These are phyloP conservation scores for Phacellophora camtschatica DNA, from an alignment of 30 jellyfish, hydroid and myxozoan genomes.

Conservation along the genomic window DNA sequence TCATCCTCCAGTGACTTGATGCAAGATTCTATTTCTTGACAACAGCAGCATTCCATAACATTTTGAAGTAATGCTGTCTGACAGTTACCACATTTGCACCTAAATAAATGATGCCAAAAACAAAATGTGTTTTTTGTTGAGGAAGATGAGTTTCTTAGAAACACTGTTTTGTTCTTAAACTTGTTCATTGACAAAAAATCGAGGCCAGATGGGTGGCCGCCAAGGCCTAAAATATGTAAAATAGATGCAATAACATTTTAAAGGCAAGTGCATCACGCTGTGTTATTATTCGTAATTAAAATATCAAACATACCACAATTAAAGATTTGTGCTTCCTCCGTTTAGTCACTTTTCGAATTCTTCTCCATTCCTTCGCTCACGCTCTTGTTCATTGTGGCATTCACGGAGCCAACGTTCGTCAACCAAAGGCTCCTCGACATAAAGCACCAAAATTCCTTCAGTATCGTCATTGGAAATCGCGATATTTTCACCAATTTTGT, in stretches of 20 bases:
- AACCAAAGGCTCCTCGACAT: not conserved
- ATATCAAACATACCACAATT: not conserved
- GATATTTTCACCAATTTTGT: too few relatives aligned
- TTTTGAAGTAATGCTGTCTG: not conserved
- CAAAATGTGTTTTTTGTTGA: not conserved
- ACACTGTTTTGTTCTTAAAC: not conserved
- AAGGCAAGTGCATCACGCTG: not conserved
- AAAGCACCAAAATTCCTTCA: not conserved
- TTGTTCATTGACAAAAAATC: too few relatives aligned
- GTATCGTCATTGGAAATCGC: not conserved
- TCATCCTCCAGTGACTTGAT: not conserved
- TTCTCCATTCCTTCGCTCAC: not conserved
- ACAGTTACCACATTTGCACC: constrained; percentile 16
- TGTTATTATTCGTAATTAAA: not conserved
- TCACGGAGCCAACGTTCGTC: not conserved
- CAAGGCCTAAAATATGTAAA: too few relatives aligned
- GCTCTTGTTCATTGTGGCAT: not conserved
- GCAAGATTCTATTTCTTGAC: not conserved
- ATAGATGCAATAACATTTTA: not conserved
- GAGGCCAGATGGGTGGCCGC: too few relatives aligned
- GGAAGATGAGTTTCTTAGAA: not conserved
- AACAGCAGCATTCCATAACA: not conserved
- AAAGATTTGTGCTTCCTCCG: not conserved
- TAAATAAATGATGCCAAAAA: not conserved
- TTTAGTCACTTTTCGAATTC: not conserved